Evolutionary conservation across 2,797 vertebrate species (phyloP).

Genomic region (Atherinosoma microstoma): DNA sequence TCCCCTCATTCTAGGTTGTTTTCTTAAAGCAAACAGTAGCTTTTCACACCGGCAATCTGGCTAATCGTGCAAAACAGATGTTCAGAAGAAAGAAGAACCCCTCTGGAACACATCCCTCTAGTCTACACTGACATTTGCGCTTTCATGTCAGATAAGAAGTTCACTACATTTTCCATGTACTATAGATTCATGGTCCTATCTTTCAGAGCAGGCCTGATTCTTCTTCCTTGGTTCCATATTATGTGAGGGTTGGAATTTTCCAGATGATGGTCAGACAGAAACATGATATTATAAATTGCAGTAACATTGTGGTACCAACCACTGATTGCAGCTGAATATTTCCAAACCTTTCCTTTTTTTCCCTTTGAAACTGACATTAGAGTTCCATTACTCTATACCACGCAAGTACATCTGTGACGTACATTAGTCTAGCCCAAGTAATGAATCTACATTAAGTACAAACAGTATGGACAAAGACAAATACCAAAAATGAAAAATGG

Average conservation of each 20-base stretch:
- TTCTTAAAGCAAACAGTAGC: slow-evolving; percentile 65
- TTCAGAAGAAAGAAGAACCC: slow-evolving; percentile 27
- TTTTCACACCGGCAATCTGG: slow-evolving; percentile 58
- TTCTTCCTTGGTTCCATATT: slow-evolving; percentile 8
- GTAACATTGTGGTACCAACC: slow-evolving; percentile 43
- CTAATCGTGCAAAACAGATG: slow-evolving; percentile 63
- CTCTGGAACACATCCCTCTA: neutral
- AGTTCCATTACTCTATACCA: slow-evolving; percentile 18
- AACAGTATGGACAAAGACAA: neutral
- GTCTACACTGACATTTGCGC: neutral
- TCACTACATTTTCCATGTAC: neutral
- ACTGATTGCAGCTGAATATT: slow-evolving; percentile 50
- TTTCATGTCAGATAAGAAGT: slow-evolving; percentile 1
- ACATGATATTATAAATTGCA: slow-evolving; percentile 56
- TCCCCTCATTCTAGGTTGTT: slow-evolving; percentile 45
- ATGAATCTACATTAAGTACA: slow-evolving; percentile 8
- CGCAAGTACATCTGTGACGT: slow-evolving; percentile 33
- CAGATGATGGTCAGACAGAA: slow-evolving; percentile 37
- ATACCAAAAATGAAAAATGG: no score
- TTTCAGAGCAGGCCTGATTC: slow-evolving; percentile 1
- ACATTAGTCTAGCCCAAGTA: neutral
- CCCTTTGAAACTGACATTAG: slow-evolving; percentile 13
- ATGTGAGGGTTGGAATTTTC: slow-evolving; percentile 40
- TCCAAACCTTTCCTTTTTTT: slow-evolving; percentile 23
- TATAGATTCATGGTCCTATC: neutral